Percentiles rank a stretch among this genome's conserved stretches.
Evolutionary conservation across 2,797 vertebrate species (phyloP).

Genomic region (Hoplostethus atlanticus): DNA sequence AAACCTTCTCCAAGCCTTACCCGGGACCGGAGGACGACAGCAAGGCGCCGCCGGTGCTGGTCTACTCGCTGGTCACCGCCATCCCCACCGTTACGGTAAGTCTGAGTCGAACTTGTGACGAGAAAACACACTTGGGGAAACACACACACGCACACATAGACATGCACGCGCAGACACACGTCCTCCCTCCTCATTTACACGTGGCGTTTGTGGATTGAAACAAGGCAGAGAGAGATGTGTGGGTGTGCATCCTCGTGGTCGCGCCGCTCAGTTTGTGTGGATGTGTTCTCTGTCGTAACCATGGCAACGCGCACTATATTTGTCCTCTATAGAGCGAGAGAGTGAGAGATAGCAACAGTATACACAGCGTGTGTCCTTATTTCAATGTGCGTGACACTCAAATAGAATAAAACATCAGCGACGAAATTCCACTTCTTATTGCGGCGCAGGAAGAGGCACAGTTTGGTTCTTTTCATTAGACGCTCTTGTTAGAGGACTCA

Average conservation of each 20-base stretch:
- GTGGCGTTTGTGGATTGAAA: slow-evolving; percentile 67
- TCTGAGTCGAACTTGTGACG: slow-evolving; percentile 49
- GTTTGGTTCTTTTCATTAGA: slow-evolving; percentile 1
- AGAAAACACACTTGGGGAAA: not conserved
- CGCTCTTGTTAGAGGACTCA: not conserved
- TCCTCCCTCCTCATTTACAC: slow-evolving; percentile 56
- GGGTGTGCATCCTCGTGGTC: slow-evolving; percentile 79
- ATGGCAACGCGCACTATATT: slow-evolving; percentile 83
- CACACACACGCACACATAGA: slow-evolving; percentile 9
- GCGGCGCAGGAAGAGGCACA: slow-evolving; percentile 4
- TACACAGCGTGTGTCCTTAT: slow-evolving; percentile 49
- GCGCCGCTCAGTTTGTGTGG: slow-evolving; percentile 68
- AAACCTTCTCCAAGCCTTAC: slow-evolving; percentile 90
- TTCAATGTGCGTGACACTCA: slow-evolving; percentile 27
- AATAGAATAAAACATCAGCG: slow-evolving; percentile 30
- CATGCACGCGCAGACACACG: not conserved
- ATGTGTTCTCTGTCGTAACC: slow-evolving; percentile 73
- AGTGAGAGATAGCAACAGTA: slow-evolving; percentile 57
- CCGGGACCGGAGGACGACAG: slow-evolving; percentile 92
- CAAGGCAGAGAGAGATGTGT: slow-evolving; percentile 56
- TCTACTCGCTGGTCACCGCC: slow-evolving; percentile 91
- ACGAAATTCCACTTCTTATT: slow-evolving; percentile 17
- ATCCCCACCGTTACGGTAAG: slow-evolving; percentile 93
- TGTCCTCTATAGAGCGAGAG: slow-evolving; percentile 64
- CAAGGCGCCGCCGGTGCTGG: slow-evolving; percentile 90